Base-by-base conservation (phyloP, 2,888 invertebrate genomes). In the Scaptomyza cyrtandrae region DNA sequence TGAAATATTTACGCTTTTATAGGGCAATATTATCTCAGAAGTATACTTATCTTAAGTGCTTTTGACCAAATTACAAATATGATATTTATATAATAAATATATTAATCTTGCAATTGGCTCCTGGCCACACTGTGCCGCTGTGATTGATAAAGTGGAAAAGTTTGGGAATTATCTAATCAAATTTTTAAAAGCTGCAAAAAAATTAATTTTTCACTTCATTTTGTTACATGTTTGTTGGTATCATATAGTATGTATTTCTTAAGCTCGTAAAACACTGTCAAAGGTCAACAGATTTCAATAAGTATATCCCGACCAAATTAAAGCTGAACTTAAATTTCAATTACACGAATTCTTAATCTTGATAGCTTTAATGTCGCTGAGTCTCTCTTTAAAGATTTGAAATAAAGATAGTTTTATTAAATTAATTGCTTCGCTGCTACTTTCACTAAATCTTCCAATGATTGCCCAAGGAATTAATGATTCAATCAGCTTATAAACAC, bases 1-100 rank as follows among this genome's bases (percentile, higher is more conserved):
- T 33, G 7, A 24, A 13, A 7, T 10, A 9, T 37, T 11, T 7
- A 9, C 6, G 46, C 44, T 80, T 75, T 59, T 78, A 71, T 79
- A 80, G 63, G 6, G 10, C 35, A 13, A 2, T 19, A 37, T 44
- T 61, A 62, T 62, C 63, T 5, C 2, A 4, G 11, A 16, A n/a
- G 2, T 1, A 24, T 6, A 16, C 13, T 24, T 4, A 44, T 39
- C 37, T 63, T 11, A 50, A 50, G 44, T 37, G 24, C 13, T 35
- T 10, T n/a, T 31, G 27, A 9, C 6, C n/a, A 49, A 13, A 13
- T 37, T 52, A 14, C 11, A 52, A 52, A 27, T 44, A 44, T 44
- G 24, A 44, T 44, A 24, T 13, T 24, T 43, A 43, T 43, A 19
- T 43, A 11, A 16, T 3, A 41, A 11, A 43, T 43, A 43, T 19